Evolutionary conservation across 2,888 invertebrate genomes (phyloP).

Genomic region (Cylloceria caligata): DNA sequence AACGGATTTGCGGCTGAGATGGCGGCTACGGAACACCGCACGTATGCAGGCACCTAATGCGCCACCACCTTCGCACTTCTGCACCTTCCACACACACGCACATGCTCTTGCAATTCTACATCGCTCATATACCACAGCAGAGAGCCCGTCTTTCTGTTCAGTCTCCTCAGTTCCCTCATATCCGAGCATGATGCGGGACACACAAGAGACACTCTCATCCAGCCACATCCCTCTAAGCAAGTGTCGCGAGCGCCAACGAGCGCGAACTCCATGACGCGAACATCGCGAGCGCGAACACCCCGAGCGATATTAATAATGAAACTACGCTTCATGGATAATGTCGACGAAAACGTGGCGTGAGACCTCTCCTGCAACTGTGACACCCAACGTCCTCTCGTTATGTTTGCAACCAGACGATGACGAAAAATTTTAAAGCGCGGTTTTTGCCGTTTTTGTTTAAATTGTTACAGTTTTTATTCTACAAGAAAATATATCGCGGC

Average conservation of each 20-base stretch:
- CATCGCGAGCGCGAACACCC: slow-evolving; percentile 30
- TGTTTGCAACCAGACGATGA: too few relatives aligned
- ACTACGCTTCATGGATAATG: slow-evolving; percentile 31
- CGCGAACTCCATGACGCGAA: slow-evolving; percentile 22
- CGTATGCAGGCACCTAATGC: slow-evolving; percentile 42
- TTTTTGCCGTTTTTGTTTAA: too few relatives aligned
- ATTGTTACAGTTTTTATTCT: too few relatives aligned
- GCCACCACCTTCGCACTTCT: slow-evolving; percentile 59
- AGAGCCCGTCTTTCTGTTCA: slow-evolving; percentile 3
- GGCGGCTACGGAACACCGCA: slow-evolving; percentile 24
- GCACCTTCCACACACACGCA: background rate
- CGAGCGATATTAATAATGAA: slow-evolving; percentile 64
- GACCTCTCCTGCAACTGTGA: background rate
- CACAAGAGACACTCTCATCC: slow-evolving; percentile 62
- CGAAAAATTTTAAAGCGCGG: too few relatives aligned
- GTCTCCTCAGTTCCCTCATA: slow-evolving; percentile 28
- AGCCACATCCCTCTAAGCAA: slow-evolving; percentile 24
- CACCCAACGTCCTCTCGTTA: background rate
- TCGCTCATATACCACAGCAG: background rate
- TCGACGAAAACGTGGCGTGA: slow-evolving; percentile 25
- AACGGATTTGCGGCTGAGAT: slow-evolving; percentile 58
- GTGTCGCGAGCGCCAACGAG: slow-evolving; percentile 23
- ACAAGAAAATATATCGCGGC: too few relatives aligned
- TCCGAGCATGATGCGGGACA: slow-evolving; percentile 55
- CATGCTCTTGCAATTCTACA: slow-evolving; percentile 14